Conservation (phyloP, 1,140 invertebrate genomes). For the Oncopeltus fasciatus region DNA sequence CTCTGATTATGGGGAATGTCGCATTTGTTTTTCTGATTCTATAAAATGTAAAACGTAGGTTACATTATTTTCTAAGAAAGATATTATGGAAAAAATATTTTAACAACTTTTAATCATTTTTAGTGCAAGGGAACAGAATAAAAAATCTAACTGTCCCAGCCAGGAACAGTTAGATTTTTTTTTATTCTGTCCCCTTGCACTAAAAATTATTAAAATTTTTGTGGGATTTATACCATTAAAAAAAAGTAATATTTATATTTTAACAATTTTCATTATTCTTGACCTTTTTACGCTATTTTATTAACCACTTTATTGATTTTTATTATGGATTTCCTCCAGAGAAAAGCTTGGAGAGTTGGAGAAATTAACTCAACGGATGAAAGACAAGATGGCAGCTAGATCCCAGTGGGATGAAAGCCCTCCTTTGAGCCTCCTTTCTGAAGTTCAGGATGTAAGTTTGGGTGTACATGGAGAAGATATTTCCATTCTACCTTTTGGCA, state of each 20-base stretch:
- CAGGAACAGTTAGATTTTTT: too few relatives aligned
- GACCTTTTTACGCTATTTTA: too few relatives aligned
- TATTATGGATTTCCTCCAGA: neutral
- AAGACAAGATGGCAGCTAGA: neutral
- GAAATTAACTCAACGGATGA: neutral
- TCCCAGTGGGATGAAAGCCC: neutral
- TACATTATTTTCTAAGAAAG: neutral
- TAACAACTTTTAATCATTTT: too few relatives aligned
- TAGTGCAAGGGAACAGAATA: too few relatives aligned
- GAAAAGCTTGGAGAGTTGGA: constrained; percentile 5
- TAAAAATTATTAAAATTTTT: neutral
- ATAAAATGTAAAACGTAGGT: too few relatives aligned
- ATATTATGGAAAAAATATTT: neutral
- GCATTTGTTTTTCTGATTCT: too few relatives aligned
- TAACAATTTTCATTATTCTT: neutral
- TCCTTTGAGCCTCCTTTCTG: neutral
- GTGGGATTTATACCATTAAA: too few relatives aligned
- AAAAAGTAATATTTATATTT: neutral
- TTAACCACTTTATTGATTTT: too few relatives aligned
- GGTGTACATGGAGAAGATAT: neutral
- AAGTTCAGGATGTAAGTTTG: neutral
- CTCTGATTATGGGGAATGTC: too few relatives aligned
- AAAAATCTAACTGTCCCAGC: too few relatives aligned
- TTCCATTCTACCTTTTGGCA: neutral
- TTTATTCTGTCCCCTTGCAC: too few relatives aligned